A percentile compares a stretch with the other conserved stretches of the same genome.
Conservation (phyloP, 2,113 vertebrate species). For the Elaphurus davidianus region DNA sequence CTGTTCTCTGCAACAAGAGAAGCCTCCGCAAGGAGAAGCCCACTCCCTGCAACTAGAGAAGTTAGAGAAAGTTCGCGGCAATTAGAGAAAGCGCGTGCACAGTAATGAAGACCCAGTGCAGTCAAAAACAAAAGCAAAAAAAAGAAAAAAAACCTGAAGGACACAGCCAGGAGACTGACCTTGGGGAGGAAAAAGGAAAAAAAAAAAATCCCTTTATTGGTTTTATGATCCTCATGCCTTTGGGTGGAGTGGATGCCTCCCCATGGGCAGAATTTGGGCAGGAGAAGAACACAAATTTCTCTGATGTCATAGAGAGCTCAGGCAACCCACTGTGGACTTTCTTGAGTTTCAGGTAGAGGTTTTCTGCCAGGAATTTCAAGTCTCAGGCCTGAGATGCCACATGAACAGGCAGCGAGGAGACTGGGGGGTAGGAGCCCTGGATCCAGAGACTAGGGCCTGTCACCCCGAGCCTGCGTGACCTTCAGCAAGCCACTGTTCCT, state of each 20-base stretch:
- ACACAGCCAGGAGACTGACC: not conserved
- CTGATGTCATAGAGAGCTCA: not conserved
- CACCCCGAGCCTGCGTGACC: rapidly evolving
- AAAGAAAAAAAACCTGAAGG: not conserved
- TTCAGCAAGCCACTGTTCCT: not conserved
- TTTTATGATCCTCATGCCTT: not conserved
- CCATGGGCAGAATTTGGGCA: not conserved
- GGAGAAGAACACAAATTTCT: not conserved
- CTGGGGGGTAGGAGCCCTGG: rapidly evolving
- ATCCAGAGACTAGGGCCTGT: not conserved
- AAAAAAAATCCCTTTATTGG: not conserved
- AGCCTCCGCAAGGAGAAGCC: not conserved
- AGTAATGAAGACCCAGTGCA: not conserved
- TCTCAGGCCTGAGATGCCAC: not conserved
- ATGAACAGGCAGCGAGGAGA: not conserved
- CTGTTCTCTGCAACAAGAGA: not conserved
- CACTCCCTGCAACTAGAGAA: not conserved
- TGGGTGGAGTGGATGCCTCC: not conserved
- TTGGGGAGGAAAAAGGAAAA: not conserved
- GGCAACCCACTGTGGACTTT: not conserved
- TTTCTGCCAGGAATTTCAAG: not conserved
- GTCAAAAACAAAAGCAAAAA: not conserved
- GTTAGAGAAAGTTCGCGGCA: not conserved
- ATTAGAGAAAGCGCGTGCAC: not conserved
- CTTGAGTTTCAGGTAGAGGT: not conserved